phyloP scores from a whole-genome alignment of 2,113 vertebrate genomes.

The Hippocampus barbouri region DNA sequence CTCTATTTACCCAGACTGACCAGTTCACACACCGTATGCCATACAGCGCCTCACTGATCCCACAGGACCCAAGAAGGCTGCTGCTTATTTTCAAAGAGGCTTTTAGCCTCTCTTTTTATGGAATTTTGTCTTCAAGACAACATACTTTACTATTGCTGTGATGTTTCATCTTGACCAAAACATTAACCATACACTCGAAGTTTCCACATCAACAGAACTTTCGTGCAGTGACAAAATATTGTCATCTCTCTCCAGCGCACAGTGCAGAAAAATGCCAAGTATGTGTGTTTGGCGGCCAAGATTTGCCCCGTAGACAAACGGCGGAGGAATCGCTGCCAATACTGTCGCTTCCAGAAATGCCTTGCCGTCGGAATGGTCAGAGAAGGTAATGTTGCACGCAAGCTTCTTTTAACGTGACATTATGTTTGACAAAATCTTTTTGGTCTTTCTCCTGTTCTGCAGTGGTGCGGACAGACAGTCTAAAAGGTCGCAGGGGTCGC shows the following conservation, averaged over 20 bases:
- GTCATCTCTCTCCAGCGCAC: slow-evolving; percentile 76
- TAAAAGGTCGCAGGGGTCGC: slow-evolving; percentile 92
- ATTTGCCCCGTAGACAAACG: slow-evolving; percentile 93
- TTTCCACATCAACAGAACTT: neutral
- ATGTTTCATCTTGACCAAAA: neutral
- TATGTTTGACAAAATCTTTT: neutral
- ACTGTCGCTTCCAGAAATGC: slow-evolving; percentile 94
- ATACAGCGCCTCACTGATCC: slow-evolving; percentile 71
- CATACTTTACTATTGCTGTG: neutral
- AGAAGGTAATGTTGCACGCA: slow-evolving; percentile 78
- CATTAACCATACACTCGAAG: neutral
- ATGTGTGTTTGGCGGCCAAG: slow-evolving; percentile 92
- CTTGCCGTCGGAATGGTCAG: slow-evolving; percentile 93
- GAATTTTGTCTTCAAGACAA: too few relatives aligned
- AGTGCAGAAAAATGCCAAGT: slow-evolving; percentile 96
- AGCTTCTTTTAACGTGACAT: neutral
- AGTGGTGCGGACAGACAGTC: slow-evolving; percentile 92
- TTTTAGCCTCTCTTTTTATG: neutral
- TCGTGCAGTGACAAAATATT: slow-evolving; percentile 7
- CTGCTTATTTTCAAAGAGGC: slow-evolving; percentile 34
- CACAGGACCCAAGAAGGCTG: slow-evolving; percentile 67
- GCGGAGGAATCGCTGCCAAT: slow-evolving; percentile 88
- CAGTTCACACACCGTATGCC: slow-evolving; percentile 79
- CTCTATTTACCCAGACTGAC: slow-evolving; percentile 86
- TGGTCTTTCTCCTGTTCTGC: slow-evolving; percentile 30